Evolutionary conservation across 2,113 vertebrate genomes (phyloP).

Genomic region (Cricetomys ansorgei): DNA sequence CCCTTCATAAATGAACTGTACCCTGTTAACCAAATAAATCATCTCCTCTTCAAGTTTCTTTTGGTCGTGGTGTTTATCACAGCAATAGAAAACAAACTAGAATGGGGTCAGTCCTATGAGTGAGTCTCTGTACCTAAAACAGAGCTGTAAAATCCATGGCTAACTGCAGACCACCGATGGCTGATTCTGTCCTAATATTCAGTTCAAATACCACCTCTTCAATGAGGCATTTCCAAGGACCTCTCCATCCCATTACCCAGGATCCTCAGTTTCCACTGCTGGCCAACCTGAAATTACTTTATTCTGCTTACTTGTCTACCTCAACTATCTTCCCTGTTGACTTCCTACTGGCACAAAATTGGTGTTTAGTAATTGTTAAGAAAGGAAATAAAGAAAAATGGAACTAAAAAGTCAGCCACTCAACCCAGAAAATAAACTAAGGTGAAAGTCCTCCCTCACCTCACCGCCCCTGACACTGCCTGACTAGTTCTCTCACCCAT

Average conservation of each 20-base stretch:
- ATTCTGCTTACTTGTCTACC: not conserved
- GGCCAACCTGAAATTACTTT: not conserved
- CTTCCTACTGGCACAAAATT: not conserved
- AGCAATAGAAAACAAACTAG: not conserved
- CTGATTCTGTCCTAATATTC: not conserved
- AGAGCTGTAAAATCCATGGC: not conserved
- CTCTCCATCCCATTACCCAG: not conserved
- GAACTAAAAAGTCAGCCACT: not conserved
- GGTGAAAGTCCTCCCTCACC: not conserved
- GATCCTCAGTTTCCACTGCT: not conserved
- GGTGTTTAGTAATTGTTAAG: not conserved
- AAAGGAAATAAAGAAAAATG: not conserved
- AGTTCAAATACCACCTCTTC: not conserved
- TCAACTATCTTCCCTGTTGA: not conserved
- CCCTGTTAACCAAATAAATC: not conserved
- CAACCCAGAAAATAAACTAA: not conserved
- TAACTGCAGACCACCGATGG: not conserved
- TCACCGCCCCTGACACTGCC: not conserved
- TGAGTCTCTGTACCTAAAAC: not conserved
- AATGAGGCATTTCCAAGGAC: not conserved
- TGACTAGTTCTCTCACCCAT: constrained; percentile 88
- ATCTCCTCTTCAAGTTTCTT: not conserved
- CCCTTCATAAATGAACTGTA: not conserved
- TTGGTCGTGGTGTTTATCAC: not conserved
- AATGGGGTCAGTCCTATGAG: not conserved